Conservation (phyloP, 2,888 invertebrate genomes). For the Lasioglossum marginatum region DNA sequence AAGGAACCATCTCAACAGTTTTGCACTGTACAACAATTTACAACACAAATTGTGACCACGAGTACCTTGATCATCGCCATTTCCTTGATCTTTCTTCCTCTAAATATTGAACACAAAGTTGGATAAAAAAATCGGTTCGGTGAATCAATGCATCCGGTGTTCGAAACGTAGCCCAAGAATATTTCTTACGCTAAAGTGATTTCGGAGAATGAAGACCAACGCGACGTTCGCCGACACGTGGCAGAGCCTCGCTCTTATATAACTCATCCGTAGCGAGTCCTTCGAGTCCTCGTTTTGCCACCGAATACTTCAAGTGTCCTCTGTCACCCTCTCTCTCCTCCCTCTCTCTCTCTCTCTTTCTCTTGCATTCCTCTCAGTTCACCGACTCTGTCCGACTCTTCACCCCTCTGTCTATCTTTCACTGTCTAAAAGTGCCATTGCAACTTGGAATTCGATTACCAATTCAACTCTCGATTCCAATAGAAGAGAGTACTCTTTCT, state of each 20-base stretch:
- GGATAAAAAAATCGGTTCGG: background rate
- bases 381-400: conserved; percentile 48
- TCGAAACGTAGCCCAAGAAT: background rate
- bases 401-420: conserved; percentile 7
- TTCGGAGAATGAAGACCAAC: conserved; percentile 23
- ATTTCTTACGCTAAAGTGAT: background rate
- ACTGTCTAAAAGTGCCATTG: background rate
- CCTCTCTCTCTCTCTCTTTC: conserved; percentile 16
- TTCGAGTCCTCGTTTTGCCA: conserved; percentile 31
- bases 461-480: background rate
- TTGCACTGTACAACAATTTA: background rate
- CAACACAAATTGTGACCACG: background rate
- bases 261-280: conserved; percentile 48
- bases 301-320: conserved; percentile 46
- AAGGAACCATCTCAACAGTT: background rate
- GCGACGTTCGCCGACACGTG: conserved; percentile 59
- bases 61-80: background rate
- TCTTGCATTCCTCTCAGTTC: conserved; percentile 58
- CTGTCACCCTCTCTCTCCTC: conserved; percentile 8
- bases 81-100: background rate
- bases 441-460: background rate
- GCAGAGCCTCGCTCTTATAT: conserved; percentile 53
- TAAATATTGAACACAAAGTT: background rate
- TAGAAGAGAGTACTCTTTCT: no score
- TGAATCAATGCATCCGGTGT: background rate